phyloP scores from a whole-genome alignment of 1,140 invertebrate species.

The Apolygus lucorum region DNA sequence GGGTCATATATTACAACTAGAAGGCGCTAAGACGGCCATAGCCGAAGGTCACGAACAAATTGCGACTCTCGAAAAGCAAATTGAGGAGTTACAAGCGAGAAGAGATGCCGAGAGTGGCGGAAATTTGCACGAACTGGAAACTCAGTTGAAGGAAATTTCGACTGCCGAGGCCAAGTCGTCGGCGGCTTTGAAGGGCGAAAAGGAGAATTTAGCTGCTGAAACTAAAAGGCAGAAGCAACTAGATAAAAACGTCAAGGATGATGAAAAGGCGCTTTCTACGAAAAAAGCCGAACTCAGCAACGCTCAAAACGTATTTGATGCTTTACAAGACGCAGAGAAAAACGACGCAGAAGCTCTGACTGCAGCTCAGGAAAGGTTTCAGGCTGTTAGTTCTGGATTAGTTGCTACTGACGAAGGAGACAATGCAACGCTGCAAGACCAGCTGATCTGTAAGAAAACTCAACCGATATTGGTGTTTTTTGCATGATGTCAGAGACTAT shows the following conservation, averaged over 20 bases:
- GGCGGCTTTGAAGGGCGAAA: constrained; percentile 57
- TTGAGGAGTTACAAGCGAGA: constrained; percentile 42
- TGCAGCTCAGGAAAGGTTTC: constrained; percentile 66
- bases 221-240: constrained; percentile 60
- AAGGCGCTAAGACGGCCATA: constrained; percentile 41
- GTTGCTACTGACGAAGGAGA: constrained; percentile 70
- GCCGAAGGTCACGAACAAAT: constrained; percentile 40
- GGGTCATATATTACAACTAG: constrained; percentile 45
- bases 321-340: constrained; percentile 57
- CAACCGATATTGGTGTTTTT: too few relatives aligned
- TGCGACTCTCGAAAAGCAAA: constrained; percentile 33
- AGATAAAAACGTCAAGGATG: constrained; percentile 56
- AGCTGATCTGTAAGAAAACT: constrained; percentile 76
- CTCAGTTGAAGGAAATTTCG: constrained; percentile 53
- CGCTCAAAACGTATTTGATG: constrained; percentile 57
- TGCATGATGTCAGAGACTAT: too few relatives aligned
- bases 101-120: constrained; percentile 59
- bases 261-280: constrained; percentile 51
- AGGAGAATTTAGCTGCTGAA: constrained; percentile 60
- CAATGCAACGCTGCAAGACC: constrained; percentile 78
- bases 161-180: constrained; percentile 57
- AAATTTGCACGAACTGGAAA: constrained; percentile 55
- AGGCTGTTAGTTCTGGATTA: constrained; percentile 74
- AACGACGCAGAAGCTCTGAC: constrained; percentile 57
- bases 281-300: constrained; percentile 61